Base-by-base conservation (phyloP, 2,113 vertebrate genomes). In the Lethenteron camtschaticum region DNA sequence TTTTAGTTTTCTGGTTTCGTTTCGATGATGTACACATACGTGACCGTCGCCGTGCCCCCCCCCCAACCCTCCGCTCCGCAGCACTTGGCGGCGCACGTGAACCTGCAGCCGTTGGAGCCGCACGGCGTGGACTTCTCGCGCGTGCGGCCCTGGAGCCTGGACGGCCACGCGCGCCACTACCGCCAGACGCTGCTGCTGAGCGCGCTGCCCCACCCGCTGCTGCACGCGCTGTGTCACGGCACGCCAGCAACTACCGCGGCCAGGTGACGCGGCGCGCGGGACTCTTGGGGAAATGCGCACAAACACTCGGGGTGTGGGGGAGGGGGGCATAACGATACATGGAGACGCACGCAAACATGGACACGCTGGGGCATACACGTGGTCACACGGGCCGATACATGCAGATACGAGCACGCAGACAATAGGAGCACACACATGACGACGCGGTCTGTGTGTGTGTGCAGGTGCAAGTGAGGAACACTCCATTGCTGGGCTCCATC, bases 101-200 rank as follows among this genome's bases (percentile, higher is more conserved):
- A 96, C 80, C 81, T 89, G 18, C 83, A 95, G 76, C 90, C 94
- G 1, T 76, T 85, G 77, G 87, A 92, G 41, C 81, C 91, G 16
- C 94, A 96, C 0, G 89, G 87, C 1, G 90, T 96, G 2, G 87
- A 97, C 78, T 97, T 97, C 14, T 96, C 94, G 71, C 82, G 89
- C 8, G 94, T 96, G 58, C 82, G 91, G 58, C 87, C 95, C 85
- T 88, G 82, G 86, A 90, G 79, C 76, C 84, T 96, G 73, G 90
- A 85, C 72, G 90, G 86, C 77, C 91, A 87, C 87, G 79, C 86
- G 66, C 80, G 72, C 76, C 82, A 83, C 76, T 96, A 92, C 77
- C 83, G 91, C 14, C 94, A 97, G 82, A 95, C 88, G 0, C 77
- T 96, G 76, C 78, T 96, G 69, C 92, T 99, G 72, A 88, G 89